Evolutionary conservation across 1,140 invertebrate genomes (phyloP), one percentile per base, ranked within the genome.

Genomic region (Asbolus verrucosus): DNA sequence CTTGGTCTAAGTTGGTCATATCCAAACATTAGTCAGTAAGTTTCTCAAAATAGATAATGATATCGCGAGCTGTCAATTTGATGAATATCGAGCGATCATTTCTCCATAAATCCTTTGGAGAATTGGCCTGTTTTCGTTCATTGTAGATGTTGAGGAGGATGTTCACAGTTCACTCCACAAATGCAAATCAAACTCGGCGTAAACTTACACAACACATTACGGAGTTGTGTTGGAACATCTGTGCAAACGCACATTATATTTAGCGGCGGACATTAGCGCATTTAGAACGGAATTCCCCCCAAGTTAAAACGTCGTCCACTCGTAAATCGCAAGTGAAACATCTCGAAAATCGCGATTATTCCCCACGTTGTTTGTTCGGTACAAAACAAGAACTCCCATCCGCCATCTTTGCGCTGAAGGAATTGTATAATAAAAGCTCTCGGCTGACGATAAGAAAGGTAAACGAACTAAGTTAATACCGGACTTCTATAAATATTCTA

Each of bases 201-300:
- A 16, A 54, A 54, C 46, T 54, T 54, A 54, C 21, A 54, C 46
- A 54, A 54, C 46, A 54, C 27, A 27, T 63, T 38, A 63, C 61
- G 33, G 8, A 6, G 18, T 15, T 6, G 8, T 18, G 31, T 63
- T 27, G 33, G 46, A 63, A 63, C 61, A 63, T 63, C 46, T 54
- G 46, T 54, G 36, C 24, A 63, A 27, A 41, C 21, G 15, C 9
- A 21, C 18, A 6, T 63, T 63, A 63, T 41, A 63, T 63, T 63
- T 63, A 63, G 61, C 19, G 31, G 11, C n/a, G n/a, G 13, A 41
- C 61, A 63, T 63, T 63, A 41, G 33, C 61, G 39, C 61, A 39
- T 63, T 63, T 63, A 63, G 61, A 63, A 63, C 39, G 61, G 61
- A 63, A 63, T 63, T 63, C 61, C 61, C 61, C 46, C 46, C 19